Percentiles rank a stretch among this genome's conserved stretches.
phyloP scores from a whole-genome alignment of 2,113 vertebrate species.

The Atractosteus spatula region DNA sequence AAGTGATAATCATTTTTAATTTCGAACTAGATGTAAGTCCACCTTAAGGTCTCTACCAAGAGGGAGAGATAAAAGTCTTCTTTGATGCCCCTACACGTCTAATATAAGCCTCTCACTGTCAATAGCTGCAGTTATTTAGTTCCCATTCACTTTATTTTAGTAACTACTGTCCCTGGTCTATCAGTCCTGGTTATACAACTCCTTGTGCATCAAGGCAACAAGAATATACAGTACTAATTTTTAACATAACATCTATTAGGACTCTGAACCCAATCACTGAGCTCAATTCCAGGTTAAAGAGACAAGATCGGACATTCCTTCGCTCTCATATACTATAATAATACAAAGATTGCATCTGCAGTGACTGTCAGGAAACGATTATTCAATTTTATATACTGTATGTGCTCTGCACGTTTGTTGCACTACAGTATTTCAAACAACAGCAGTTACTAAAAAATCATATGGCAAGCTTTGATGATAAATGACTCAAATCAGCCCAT shows the following conservation, averaged over 20 bases:
- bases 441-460: background rate
- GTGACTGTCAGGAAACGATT: background rate
- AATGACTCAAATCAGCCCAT: background rate
- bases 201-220: background rate
- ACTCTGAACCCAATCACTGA: background rate
- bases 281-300: background rate
- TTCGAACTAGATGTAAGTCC: no score
- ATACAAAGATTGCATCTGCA: background rate
- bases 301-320: background rate
- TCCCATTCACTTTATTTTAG: conserved; percentile 5
- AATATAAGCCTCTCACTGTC: conserved; percentile 1
- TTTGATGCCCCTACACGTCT: conserved; percentile 10
- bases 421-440: background rate
- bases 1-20: no score
- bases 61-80: conserved; percentile 10
- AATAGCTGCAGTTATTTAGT: conserved; percentile 22
- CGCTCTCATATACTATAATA: background rate
- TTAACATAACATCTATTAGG: background rate
- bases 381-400: background rate
- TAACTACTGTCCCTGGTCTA: background rate
- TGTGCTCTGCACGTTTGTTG: background rate
- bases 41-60: no score
- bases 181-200: background rate
- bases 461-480: background rate
- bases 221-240: background rate